phyloP scores from a whole-genome alignment of 2,797 vertebrate genomes.

The Mallotus villosus region DNA sequence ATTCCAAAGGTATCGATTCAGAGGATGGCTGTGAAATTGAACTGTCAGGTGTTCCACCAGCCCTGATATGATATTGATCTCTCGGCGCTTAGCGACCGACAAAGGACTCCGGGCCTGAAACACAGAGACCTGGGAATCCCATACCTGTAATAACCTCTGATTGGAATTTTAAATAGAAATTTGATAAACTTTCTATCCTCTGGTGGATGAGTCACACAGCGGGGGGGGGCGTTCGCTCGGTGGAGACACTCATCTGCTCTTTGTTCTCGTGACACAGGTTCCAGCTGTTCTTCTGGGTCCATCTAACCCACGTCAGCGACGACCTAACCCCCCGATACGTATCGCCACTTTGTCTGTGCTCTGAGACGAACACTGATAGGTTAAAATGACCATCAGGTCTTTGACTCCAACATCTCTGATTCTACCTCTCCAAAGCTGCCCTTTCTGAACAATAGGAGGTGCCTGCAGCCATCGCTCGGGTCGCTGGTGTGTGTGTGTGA shows the following conservation, averaged over 20 bases:
- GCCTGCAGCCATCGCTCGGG: too few relatives aligned
- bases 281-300: slow-evolving; percentile 22
- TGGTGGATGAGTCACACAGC: background rate
- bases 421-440: background rate
- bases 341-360: slow-evolving; percentile 31
- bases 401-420: background rate
- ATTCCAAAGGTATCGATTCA: slow-evolving; percentile 80
- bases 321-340: slow-evolving; percentile 8
- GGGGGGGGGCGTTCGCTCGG: background rate
- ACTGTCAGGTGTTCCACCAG: slow-evolving; percentile 79
- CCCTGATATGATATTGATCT: slow-evolving; percentile 86
- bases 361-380: slow-evolving; percentile 17
- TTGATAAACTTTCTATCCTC: slow-evolving; percentile 47
- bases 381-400: slow-evolving; percentile 31
- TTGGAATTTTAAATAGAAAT: slow-evolving; percentile 68
- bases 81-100: slow-evolving; percentile 56
- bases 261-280: background rate
- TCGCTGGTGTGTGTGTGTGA: background rate
- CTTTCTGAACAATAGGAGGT: slow-evolving; percentile 16
- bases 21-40: slow-evolving; percentile 80
- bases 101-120: slow-evolving; percentile 64
- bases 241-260: background rate
- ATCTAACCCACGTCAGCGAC: slow-evolving; percentile 36
- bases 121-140: slow-evolving; percentile 7
- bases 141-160: slow-evolving; percentile 32